Evolutionary conservation across 2,113 vertebrate species (phyloP).

Genomic region (Saccopteryx bilineata): DNA sequence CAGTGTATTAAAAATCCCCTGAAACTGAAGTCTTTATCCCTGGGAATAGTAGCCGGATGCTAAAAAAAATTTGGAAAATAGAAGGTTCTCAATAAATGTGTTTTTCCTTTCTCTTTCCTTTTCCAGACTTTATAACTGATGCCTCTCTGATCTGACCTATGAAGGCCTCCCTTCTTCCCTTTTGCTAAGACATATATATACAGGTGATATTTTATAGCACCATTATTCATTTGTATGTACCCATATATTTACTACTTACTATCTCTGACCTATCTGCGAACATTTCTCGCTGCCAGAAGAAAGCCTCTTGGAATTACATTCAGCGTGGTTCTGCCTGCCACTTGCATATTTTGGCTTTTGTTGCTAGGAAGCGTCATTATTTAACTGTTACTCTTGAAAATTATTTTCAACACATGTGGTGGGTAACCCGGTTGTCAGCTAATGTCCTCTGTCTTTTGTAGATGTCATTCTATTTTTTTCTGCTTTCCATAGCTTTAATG

Average conservation of each 20-base stretch:
- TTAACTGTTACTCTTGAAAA: neutral
- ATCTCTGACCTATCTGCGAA: neutral
- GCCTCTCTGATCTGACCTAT: neutral
- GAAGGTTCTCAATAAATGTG: neutral
- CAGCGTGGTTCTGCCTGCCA: neutral
- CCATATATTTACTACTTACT: neutral
- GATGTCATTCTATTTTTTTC: neutral
- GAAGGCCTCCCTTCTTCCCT: neutral
- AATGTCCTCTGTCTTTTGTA: neutral
- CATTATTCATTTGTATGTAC: neutral
- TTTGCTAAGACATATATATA: neutral
- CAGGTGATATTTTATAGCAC: neutral
- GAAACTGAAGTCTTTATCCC: neutral
- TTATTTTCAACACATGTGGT: neutral
- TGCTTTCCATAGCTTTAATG: neutral
- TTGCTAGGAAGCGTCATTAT: neutral
- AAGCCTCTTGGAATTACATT: neutral
- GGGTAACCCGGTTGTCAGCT: neutral
- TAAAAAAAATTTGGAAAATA: conserved; percentile 24
- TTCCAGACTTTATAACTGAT: neutral
- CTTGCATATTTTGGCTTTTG: neutral
- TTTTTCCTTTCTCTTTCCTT: neutral
- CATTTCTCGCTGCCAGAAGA: neutral
- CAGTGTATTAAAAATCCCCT: neutral
- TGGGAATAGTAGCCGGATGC: neutral